A percentile compares a stretch with the other conserved stretches of the same genome.
These are phyloP conservation scores for Hoplias malabaricus DNA, from an alignment of 2,113 vertebrate species.

Conservation along the genomic window DNA sequence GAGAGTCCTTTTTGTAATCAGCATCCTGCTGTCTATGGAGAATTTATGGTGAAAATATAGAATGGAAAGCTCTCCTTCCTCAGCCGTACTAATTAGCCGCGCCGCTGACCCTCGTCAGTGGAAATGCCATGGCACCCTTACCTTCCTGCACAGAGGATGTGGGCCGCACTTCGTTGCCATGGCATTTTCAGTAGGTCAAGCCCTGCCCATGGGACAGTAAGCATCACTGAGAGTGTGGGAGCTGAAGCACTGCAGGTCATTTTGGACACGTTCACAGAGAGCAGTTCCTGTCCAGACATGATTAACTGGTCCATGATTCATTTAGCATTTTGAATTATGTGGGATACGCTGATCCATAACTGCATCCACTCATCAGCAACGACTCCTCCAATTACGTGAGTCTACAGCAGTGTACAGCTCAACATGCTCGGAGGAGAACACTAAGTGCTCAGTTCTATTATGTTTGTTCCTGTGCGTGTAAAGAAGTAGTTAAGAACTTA, in stretches of 20 bases:
- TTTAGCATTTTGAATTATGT: background rate
- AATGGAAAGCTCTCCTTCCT: background rate
- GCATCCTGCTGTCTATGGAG: background rate
- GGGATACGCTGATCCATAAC: background rate
- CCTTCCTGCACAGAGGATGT: background rate
- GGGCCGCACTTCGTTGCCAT: background rate
- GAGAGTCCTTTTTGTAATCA: background rate
- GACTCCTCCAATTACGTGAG: too few species aligned
- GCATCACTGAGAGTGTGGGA: background rate
- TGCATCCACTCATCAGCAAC: too few species aligned
- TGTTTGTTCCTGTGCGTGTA: too few species aligned
- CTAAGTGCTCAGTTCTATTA: too few species aligned
- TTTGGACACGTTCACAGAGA: too few species aligned
- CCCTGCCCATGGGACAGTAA: background rate
- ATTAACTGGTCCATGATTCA: background rate
- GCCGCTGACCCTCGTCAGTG: background rate
- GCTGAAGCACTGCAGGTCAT: background rate
- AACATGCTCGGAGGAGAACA: too few species aligned
- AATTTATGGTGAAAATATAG: background rate
- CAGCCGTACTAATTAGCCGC: background rate
- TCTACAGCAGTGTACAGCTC: too few species aligned
- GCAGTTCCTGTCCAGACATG: background rate
- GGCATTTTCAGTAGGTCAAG: constrained; percentile 29
- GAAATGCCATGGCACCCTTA: background rate
- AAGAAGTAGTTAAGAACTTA: too few species aligned